These are phyloP conservation scores for Nestor notabilis DNA, from an alignment of 2,113 vertebrate species.

Conservation along the genomic window DNA sequence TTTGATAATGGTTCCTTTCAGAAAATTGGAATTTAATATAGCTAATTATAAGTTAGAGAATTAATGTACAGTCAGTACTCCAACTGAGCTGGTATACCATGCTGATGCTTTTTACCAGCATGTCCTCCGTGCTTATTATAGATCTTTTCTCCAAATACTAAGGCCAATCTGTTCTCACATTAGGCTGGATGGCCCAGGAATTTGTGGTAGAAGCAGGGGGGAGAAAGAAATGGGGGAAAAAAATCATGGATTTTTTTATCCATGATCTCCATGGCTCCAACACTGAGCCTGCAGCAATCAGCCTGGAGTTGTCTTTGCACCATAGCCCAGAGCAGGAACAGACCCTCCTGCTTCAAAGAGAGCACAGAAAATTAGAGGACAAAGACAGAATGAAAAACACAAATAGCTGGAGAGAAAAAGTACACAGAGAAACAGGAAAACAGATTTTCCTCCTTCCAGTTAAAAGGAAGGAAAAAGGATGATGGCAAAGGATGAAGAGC, in stretches of 20 bases:
- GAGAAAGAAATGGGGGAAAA: not conserved
- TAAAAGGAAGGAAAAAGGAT: not conserved
- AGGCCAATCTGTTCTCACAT: slow-evolving; percentile 14
- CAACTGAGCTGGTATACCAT: slow-evolving; percentile 27
- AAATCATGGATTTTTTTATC: too few relatives aligned
- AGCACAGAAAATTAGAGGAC: not conserved
- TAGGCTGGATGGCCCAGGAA: slow-evolving; percentile 2
- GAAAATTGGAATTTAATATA: slow-evolving; percentile 64
- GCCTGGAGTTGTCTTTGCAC: not conserved
- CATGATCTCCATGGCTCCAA: not conserved
- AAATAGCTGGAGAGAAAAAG: not conserved
- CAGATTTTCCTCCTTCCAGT: not conserved
- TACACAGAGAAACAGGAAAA: not conserved
- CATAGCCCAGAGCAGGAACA: not conserved
- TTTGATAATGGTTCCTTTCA: slow-evolving; percentile 64
- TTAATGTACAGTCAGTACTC: slow-evolving; percentile 48
- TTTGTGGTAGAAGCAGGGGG: not conserved
- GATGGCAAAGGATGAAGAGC: not conserved
- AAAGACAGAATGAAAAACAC: not conserved
- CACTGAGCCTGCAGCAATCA: not conserved
- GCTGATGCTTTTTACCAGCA: slow-evolving; percentile 43
- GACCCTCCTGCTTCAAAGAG: not conserved
- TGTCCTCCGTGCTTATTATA: slow-evolving; percentile 35
- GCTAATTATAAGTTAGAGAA: slow-evolving; percentile 64
- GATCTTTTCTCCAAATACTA: slow-evolving; percentile 34